Conservation (phyloP, 2,797 vertebrate species). For the Rousettus madagascariensis region DNA sequence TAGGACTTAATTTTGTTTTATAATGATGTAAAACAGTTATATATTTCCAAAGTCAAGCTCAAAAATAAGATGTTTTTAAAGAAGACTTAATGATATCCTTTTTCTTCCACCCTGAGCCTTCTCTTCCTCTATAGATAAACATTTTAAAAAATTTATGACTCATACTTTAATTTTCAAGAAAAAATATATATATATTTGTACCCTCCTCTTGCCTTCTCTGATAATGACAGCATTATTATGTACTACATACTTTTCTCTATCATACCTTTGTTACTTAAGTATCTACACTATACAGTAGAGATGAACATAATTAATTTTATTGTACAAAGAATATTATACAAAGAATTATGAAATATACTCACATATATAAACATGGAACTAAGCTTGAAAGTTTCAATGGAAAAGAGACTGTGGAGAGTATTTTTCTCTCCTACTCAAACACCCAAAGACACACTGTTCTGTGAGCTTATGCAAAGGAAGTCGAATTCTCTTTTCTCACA, state of each 20-base stretch:
- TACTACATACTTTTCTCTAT: neutral
- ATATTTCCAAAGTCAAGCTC: neutral
- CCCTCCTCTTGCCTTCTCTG: neutral
- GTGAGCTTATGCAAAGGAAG: neutral
- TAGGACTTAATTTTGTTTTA: neutral
- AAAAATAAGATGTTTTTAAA: neutral
- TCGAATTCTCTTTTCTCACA: neutral
- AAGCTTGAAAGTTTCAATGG: neutral
- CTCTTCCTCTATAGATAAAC: neutral
- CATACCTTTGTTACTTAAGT: neutral
- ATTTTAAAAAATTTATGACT: neutral
- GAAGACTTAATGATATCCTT: neutral
- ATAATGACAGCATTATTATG: neutral
- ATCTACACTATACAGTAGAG: neutral
- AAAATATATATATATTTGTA: too few relatives aligned
- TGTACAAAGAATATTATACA: neutral
- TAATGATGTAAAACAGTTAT: constrained; percentile 10
- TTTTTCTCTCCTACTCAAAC: neutral
- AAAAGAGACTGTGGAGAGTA: neutral
- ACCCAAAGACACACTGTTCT: neutral
- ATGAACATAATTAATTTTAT: neutral
- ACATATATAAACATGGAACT: neutral
- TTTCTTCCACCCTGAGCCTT: neutral
- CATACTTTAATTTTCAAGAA: neutral
- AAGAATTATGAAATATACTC: neutral